These are phyloP conservation scores for Polydrusus tereticollis DNA, from an alignment of 2,888 invertebrate species.

Conservation along the genomic window DNA sequence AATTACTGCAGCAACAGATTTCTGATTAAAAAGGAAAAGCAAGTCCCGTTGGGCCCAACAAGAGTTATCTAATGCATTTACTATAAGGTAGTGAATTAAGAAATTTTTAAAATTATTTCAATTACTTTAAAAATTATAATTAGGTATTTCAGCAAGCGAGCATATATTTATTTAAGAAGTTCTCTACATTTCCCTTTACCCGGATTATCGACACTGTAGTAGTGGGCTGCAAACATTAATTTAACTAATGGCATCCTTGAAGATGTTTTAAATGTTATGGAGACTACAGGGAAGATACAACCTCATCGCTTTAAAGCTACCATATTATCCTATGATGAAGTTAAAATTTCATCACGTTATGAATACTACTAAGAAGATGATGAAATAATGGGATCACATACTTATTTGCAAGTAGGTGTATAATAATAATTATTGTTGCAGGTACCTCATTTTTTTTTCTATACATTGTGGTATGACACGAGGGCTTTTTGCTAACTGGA, in stretches of 20 bases:
- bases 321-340: conserved; percentile 31
- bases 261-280: conserved; percentile 5
- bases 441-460: too few species aligned
- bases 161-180: conserved; percentile 47
- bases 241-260: conserved; percentile 13
- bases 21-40: too few species aligned
- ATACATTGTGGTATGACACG: conserved; percentile 46
- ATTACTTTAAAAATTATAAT: too few species aligned
- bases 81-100: too few species aligned
- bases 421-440: too few species aligned
- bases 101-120: too few species aligned
- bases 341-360: conserved; percentile 27
- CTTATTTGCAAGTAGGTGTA: conserved; percentile 55
- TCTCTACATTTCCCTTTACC: too few species aligned
- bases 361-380: conserved; percentile 52
- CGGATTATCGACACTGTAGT: conserved; percentile 51
- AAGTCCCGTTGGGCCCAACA: too few species aligned
- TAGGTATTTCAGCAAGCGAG: conserved; percentile 49
- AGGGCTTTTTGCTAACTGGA: conserved; percentile 51
- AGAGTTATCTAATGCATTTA: too few species aligned
- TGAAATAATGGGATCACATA: conserved; percentile 54
- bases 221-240: conserved; percentile 49
- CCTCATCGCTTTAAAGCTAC: background rate
- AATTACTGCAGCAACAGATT: conserved; percentile 46
- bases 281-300: conserved; percentile 3